Conservation (phyloP, 2,113 vertebrate species). For the Ochotona curzoniae region DNA sequence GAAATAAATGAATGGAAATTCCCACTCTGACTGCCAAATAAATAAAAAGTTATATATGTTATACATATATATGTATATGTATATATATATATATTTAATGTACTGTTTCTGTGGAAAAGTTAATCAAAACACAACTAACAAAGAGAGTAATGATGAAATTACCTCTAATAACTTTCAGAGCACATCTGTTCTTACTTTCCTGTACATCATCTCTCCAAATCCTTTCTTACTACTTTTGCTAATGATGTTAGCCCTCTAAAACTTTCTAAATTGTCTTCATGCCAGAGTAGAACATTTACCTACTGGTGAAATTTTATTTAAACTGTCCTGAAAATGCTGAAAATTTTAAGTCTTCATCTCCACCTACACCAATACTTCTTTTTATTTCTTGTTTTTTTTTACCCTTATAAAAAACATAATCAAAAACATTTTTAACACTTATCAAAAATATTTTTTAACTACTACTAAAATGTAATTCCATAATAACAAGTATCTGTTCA, state of each 20-base stretch:
- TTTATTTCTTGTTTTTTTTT: constrained; percentile 1
- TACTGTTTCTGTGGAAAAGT: constrained; percentile 22
- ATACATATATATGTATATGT: no score
- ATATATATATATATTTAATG: background rate
- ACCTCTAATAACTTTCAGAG: background rate
- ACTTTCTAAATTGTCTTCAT: constrained; percentile 11
- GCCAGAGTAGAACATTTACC: background rate
- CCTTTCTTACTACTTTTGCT: background rate
- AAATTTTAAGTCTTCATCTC: background rate
- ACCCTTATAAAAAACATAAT: background rate
- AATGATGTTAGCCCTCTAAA: background rate
- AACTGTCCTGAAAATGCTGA: background rate
- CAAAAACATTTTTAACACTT: background rate
- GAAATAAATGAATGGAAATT: no score
- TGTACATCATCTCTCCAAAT: background rate
- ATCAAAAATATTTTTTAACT: background rate
- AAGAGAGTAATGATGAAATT: background rate
- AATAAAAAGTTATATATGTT: no score
- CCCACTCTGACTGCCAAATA: no score
- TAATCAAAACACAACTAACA: background rate
- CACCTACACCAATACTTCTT: background rate
- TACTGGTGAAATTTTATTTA: background rate
- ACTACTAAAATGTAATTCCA: background rate
- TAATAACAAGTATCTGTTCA: background rate
- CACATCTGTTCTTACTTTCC: background rate